Conservation (phyloP, 2,888 invertebrate species). For the Hirudinaria manillensis region DNA sequence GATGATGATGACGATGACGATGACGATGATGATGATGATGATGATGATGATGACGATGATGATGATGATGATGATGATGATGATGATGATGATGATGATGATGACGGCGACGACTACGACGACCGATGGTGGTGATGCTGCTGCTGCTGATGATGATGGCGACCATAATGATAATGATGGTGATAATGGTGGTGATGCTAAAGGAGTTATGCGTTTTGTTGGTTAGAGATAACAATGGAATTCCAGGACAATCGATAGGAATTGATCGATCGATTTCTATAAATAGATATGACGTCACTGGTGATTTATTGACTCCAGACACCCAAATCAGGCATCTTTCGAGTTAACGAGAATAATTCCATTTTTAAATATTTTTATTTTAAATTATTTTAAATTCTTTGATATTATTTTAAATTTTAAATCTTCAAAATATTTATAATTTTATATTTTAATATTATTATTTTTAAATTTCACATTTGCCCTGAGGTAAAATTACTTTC, state of each 20-base stretch:
- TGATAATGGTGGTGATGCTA: conserved; percentile 18
- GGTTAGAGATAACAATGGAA: neutral
- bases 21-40: conserved; percentile 26
- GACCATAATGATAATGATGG: conserved; percentile 14
- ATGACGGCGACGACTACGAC: conserved; percentile 17
- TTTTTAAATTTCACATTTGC: too few species aligned
- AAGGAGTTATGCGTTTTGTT: conserved; percentile 11
- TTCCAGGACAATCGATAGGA: neutral
- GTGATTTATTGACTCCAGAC: neutral
- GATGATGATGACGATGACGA: conserved; percentile 25
- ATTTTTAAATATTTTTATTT: too few species aligned
- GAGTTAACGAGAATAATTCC: too few species aligned
- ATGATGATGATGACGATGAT: conserved; percentile 27
- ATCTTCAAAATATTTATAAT: too few species aligned
- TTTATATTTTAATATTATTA: too few species aligned
- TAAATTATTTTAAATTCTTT: too few species aligned
- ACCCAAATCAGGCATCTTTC: neutral
- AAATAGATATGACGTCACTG: conserved; percentile 5
- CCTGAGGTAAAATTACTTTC: too few species aligned
- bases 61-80: conserved; percentile 21
- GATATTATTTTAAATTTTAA: too few species aligned
- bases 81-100: conserved; percentile 14
- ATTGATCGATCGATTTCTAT: conserved; percentile 4
- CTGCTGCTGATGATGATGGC: conserved; percentile 17
- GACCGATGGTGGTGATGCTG: conserved; percentile 14